Evolutionary conservation across 53 echinoderm and acorn worm species (phyloP), one percentile per base, ranked within the genome.

Genomic region (Zoroaster sp.): DNA sequence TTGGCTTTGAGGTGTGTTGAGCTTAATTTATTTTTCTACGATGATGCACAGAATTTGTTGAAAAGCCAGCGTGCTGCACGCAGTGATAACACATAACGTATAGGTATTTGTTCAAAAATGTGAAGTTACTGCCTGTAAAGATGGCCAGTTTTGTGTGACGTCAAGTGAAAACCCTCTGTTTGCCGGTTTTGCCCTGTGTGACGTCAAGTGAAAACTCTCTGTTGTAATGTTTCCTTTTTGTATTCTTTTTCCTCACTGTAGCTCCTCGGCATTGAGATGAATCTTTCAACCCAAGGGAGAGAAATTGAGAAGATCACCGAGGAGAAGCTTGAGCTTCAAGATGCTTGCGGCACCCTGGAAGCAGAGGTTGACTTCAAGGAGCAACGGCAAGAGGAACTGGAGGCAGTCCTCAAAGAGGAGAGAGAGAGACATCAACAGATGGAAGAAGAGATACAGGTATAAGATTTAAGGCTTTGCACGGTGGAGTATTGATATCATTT

Each of bases 351-450:
- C 75, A 95, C 97, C 0, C 76, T 95, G 53, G 91, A 95, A 46
- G 95, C 81, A 17, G 97, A 97, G 93, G 79, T 92, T 13, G 76
- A 89, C 65, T 93, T 97, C 70, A 92, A 91, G 76, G 95, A 95
- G 35, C 93, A 93, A 47, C 92, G 82, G 37, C 82, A 92, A 55
- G 83, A 82, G 40, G 95, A 95, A 35, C 52, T 95, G 40, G 92
- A 94, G 72, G 66, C 35, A n/a, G 67, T 89, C 51, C 42, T 97
- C 9, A 78, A 86, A 63, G 75, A 45, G 28, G 92, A 91, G 54
- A 90, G 90, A 35, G 71, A 74, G 28, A 78, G 83, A 18, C 55
- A 78, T 46, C 65, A 66, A 33, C 72, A 88, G 46, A 75, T 97
- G 30, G 92, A 87, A 35, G 63, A 65, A 32, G 97, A 97, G 77